Base-by-base conservation (phyloP, 2,888 invertebrate species). In the Ormyrus rosae region DNA sequence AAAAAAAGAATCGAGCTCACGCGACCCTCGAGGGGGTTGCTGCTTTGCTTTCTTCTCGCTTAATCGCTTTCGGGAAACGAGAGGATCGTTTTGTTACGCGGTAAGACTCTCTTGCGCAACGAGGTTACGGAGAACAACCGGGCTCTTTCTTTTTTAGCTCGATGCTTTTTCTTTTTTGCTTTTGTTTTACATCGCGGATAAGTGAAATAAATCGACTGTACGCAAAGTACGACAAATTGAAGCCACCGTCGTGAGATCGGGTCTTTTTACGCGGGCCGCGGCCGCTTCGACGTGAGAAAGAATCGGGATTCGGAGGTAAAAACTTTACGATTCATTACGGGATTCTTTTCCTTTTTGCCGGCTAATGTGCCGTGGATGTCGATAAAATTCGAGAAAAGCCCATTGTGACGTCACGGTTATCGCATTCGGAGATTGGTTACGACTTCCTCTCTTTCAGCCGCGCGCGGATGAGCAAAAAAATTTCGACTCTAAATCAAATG, bases 331-430 rank as follows among this genome's bases (percentile, higher is more conserved):
- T 45, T 64, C 64, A 48, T 64, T 64, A 48, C n/a, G 6, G n/a
- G 6, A 10, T 64, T n/a, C 63, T 45, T 64, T 48, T 46, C n/a
- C n/a, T 60, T 60, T 60, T 64, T 11, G 9, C 63, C 63, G 48
- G 4, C 3, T 4, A 34, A 34, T 3, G 34, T 34, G 34, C 34
- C 2, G 13, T 13, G 34, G 34, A 34, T 5, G 64, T 48, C 48
- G 48, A 64, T 64, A 65, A 65, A 65, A 65, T 46, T 65, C 51
- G 34, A 55, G 55, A 45, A 45, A 53, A n/a, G 6, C 68, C 68
- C 68, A 68, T 68, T 68, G 68, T 68, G 45, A 10, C 55, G 55
- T 68, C 68, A 55, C n/a, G 53, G 53, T 55, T 68, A 68, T 68
- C 68, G n/a, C 55, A 10, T 55, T 45, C n/a, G 5, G 34, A 45